Evolutionary conservation across 2,888 invertebrate species (phyloP).

Genomic region (Melolontha melolontha): DNA sequence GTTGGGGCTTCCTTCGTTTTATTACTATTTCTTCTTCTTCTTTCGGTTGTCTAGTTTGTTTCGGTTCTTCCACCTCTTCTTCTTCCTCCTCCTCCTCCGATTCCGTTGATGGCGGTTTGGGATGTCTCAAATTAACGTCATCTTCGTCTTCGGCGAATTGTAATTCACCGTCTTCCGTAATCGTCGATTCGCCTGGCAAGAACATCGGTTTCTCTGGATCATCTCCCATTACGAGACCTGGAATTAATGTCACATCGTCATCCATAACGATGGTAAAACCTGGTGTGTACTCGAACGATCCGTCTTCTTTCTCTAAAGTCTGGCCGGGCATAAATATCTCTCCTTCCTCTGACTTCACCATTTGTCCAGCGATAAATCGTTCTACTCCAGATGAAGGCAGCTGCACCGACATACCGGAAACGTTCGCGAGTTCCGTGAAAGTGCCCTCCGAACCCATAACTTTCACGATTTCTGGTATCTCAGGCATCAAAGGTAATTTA

Average conservation of each 20-base stretch:
- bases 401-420: constrained; percentile 70
- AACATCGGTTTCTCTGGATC: constrained; percentile 67
- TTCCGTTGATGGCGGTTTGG: constrained; percentile 52
- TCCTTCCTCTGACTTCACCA: constrained; percentile 75
- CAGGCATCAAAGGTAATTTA: constrained; percentile 72
- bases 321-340: constrained; percentile 74
- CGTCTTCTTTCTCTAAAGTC: constrained; percentile 78
- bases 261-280: constrained; percentile 84
- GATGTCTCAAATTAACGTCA: constrained; percentile 63
- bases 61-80: constrained; percentile 54
- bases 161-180: constrained; percentile 62
- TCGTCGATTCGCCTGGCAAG: constrained; percentile 63
- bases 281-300: constrained; percentile 80
- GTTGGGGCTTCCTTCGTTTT: constrained; percentile 50
- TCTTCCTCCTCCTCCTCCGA: constrained; percentile 52
- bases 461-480: constrained; percentile 73
- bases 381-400: constrained; percentile 72
- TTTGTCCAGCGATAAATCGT: constrained; percentile 80
- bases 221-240: constrained; percentile 80
- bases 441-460: constrained; percentile 71
- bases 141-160: constrained; percentile 63
- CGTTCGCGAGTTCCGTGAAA: constrained; percentile 70
- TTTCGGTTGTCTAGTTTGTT: constrained; percentile 41
- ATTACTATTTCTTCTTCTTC: constrained; percentile 53
- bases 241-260: constrained; percentile 82